These are phyloP conservation scores for Urophycis tenuis DNA, from an alignment of 2,797 vertebrate species.

Conservation along the genomic window DNA sequence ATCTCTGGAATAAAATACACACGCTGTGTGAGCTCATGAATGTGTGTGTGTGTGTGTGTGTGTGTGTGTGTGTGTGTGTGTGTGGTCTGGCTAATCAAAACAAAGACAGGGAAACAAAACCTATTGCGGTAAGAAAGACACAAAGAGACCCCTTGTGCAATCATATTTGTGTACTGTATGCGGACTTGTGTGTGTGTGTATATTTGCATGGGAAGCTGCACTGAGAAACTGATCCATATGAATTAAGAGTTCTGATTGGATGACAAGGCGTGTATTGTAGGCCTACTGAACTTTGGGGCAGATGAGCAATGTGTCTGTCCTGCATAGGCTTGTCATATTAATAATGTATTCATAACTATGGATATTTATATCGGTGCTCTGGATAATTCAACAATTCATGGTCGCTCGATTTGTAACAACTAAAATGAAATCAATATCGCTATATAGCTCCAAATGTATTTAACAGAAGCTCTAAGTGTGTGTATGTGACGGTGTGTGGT, in stretches of 20 bases:
- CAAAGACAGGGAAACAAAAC: not conserved
- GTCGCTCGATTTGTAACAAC: not conserved
- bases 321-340: not conserved
- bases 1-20: constrained; percentile 54
- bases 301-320: not conserved
- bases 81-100: constrained; percentile 26
- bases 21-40: constrained; percentile 21
- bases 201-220: not conserved
- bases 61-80: constrained; percentile 52
- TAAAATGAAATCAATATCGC: not conserved
- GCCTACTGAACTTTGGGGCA: not conserved
- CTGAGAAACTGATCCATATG: not conserved
- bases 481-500: too few species aligned
- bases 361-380: not conserved
- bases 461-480: not conserved
- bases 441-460: not conserved
- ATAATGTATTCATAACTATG: not conserved
- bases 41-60: constrained; percentile 20
- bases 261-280: not conserved
- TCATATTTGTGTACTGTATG: not conserved
- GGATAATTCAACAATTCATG: not conserved
- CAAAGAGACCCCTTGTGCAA: not conserved
- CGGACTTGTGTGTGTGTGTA: not conserved
- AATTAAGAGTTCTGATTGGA: not conserved
- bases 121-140: not conserved